Percentiles rank a stretch among this genome's conserved stretches.
phyloP scores from a whole-genome alignment of 2,797 vertebrate genomes.

The Pristis pectinata region DNA sequence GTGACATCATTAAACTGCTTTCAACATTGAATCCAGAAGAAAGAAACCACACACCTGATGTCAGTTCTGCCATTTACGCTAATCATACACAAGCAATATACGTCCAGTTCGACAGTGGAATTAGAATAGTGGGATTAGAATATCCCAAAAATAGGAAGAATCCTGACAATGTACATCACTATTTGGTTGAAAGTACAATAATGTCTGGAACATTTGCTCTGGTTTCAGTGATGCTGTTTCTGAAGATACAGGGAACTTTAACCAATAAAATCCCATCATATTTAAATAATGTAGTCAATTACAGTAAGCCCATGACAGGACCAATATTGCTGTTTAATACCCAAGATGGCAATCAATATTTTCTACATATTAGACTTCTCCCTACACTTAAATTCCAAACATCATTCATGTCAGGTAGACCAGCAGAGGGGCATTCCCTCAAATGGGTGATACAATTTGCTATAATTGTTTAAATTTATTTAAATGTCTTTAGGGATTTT shows the following conservation, averaged over 20 bases:
- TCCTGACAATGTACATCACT: not conserved
- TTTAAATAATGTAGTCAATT: not conserved
- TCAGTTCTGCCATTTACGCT: not conserved
- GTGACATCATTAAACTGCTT: no score
- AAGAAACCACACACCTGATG: not conserved
- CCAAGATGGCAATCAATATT: not conserved
- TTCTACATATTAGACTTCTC: not conserved
- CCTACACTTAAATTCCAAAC: no score
- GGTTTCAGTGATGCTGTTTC: not conserved
- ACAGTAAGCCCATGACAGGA: not conserved
- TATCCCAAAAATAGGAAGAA: not conserved
- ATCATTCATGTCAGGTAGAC: no score
- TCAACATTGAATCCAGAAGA: no score
- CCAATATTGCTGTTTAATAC: not conserved
- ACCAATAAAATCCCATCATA: not conserved
- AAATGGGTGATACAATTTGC: no score
- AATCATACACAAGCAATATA: not conserved
- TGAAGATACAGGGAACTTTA: not conserved
- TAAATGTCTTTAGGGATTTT: no score
- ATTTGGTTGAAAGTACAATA: not conserved
- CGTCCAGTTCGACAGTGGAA: not conserved
- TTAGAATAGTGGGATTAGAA: not conserved
- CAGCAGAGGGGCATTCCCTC: no score
- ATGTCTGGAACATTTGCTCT: not conserved
- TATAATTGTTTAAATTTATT: no score